phyloP scores from a whole-genome alignment of 2,888 invertebrate genomes.

The Therioaphis trifolii region DNA sequence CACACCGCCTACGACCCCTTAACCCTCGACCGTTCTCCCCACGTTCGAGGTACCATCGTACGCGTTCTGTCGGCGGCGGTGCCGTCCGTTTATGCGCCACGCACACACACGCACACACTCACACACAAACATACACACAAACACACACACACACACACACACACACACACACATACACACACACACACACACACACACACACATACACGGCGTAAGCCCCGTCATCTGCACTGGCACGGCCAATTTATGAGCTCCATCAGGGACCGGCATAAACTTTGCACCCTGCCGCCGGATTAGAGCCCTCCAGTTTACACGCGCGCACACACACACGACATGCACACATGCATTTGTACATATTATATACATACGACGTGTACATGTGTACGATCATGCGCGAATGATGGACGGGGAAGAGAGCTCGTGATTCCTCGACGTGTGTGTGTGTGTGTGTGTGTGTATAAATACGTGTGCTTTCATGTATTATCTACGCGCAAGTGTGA shows the following conservation, averaged over 20 bases:
- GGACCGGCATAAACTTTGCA: conserved; percentile 38
- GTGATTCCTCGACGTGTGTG: neutral
- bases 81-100: no score
- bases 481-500: no score
- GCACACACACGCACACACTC: neutral
- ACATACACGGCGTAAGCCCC: conserved; percentile 26
- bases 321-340: no score
- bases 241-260: conserved; percentile 54
- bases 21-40: neutral
- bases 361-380: neutral
- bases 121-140: no score
- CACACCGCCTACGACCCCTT: neutral
- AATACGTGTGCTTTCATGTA: no score
- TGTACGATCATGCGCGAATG: no score
- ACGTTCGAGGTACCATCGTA: neutral
- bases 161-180: neutral
- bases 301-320: no score
- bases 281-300: neutral
- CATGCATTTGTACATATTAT: conserved; percentile 1
- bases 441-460: no score
- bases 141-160: neutral
- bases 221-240: conserved; percentile 49
- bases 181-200: neutral
- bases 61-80: neutral
- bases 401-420: neutral